Evolutionary conservation across 1,140 invertebrate species (phyloP), one percentile per base, ranked within the genome.

Genomic region (Lasaia peninsularis): DNA sequence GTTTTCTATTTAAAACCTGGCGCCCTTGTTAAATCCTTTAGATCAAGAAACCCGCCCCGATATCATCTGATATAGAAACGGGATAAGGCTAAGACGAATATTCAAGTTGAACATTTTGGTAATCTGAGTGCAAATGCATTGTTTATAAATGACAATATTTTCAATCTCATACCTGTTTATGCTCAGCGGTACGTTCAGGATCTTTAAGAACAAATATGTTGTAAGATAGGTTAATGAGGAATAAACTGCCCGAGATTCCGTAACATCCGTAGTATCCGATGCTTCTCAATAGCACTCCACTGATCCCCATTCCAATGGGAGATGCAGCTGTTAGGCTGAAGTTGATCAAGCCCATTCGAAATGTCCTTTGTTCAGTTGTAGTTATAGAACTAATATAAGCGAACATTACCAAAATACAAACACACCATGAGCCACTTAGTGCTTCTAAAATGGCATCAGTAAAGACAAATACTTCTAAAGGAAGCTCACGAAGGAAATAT

Each of bases 111-210:
- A n/a, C n/a, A n/a, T n/a, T n/a, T n/a, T n/a, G n/a, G n/a, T n/a
- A n/a, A n/a, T n/a, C n/a, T n/a, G n/a, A n/a, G n/a, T n/a, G n/a
- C n/a, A n/a, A n/a, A n/a, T n/a, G n/a, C n/a, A n/a, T n/a, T n/a
- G n/a, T n/a, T n/a, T n/a, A n/a, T n/a, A n/a, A n/a, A n/a, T n/a
- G n/a, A n/a, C n/a, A n/a, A n/a, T n/a, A n/a, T n/a, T 32, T 32
- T 32, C 50, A 91, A 70, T 5, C 40, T 91, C 33, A 34, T n/a
- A 93, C 61, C 92, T 91, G 70, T 91, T 93, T 65, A 91, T 89
- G 66, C 91, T 88, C 57, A 86, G 91, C 80, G 89, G 91, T 67
- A 91, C 74, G 44, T 90, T 91, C 70, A 90, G 93, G 75, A 90
- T 93, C 64, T 91, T 73, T 82, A 2, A 88, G 54, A 21, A 80